Conservation (phyloP, 1,140 invertebrate genomes). For the Apis florea region DNA sequence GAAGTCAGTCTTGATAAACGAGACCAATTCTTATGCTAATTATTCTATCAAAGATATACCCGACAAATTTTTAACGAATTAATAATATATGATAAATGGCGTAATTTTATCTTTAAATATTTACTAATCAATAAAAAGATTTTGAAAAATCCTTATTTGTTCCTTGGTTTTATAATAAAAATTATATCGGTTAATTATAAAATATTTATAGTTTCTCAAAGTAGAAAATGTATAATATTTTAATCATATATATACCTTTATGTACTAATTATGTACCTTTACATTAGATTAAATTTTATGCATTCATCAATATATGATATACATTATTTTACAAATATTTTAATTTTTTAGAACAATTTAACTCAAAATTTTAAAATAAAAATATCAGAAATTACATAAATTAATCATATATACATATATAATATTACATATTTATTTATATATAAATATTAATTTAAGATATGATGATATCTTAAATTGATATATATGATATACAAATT, state of each 20-base stretch:
- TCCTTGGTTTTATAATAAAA: not conserved
- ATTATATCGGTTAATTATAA: not conserved
- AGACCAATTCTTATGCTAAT: slow-evolving; percentile 46
- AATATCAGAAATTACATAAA: no score
- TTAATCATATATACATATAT: no score
- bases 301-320: not conserved
- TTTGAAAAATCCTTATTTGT: not conserved
- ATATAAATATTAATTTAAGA: no score
- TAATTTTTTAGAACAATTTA: no score
- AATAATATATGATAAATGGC: not conserved
- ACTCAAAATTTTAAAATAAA: no score
- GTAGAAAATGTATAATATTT: not conserved
- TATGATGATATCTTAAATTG: no score
- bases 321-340: not conserved
- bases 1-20: slow-evolving; percentile 21
- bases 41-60: not conserved
- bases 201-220: not conserved
- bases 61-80: not conserved
- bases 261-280: not conserved
- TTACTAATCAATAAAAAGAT: not conserved
- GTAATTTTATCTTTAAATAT: not conserved
- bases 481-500: no score
- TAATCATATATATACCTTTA: not conserved
- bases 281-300: not conserved
- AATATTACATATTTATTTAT: no score